These are phyloP conservation scores for Platysternon megacephalum DNA, from an alignment of 2,113 vertebrate genomes.

Conservation along the genomic window DNA sequence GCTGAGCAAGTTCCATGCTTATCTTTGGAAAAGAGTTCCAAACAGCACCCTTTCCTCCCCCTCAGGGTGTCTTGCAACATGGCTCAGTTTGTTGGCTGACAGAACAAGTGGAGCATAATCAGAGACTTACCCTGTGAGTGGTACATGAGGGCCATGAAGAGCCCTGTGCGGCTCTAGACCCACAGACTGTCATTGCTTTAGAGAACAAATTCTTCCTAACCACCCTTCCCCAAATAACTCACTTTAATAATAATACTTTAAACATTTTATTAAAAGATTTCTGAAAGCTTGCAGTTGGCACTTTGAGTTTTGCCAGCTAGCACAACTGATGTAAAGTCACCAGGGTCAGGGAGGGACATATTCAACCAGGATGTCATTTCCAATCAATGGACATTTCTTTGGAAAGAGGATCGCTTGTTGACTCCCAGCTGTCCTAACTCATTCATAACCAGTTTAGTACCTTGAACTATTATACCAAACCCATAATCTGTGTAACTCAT, in stretches of 20 bases:
- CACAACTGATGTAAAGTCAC: not conserved
- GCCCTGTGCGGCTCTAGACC: not conserved
- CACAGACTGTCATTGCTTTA: not conserved
- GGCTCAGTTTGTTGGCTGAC: not conserved
- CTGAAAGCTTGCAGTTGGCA: not conserved
- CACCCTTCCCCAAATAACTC: not conserved
- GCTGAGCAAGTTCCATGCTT: not conserved
- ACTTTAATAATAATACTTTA: not conserved
- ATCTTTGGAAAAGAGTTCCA: not conserved
- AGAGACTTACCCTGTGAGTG: fast-evolving
- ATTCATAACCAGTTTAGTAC: slow-evolving; percentile 9
- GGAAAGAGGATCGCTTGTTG: not conserved
- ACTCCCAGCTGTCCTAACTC: slow-evolving; percentile 28
- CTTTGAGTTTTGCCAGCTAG: not conserved
- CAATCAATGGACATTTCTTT: not conserved
- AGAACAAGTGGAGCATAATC: not conserved
- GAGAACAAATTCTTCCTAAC: not conserved
- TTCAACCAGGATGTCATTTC: not conserved
- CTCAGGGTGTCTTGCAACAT: not conserved
- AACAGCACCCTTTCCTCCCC: not conserved
- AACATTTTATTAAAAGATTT: not conserved
- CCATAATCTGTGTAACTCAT: not conserved
- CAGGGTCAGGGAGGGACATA: not conserved
- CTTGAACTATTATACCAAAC: not conserved
- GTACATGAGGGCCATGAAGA: not conserved